Base-by-base conservation (phyloP, 53 echinoderm and acorn worm genomes). In the Hippasteria phrygiana region DNA sequence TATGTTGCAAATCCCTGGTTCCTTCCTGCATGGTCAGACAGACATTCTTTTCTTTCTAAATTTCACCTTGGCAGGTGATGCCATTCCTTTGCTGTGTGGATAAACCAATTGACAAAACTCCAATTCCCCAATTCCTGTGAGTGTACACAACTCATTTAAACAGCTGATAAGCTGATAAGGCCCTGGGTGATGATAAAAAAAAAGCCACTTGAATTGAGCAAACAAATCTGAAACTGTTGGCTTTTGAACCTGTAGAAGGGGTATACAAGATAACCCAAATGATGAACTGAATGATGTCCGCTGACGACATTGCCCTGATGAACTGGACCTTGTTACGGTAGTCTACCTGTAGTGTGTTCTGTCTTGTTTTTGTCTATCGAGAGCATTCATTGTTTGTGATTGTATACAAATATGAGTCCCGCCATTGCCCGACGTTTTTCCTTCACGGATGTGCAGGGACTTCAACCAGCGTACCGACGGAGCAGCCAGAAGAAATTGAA, bases 1-100 rank as follows among this genome's bases (percentile, higher is more conserved):
- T n/a, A n/a, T n/a, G n/a, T n/a, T n/a, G n/a, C n/a, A n/a, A n/a
- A n/a, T 33, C 33, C 17, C 3, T 32, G 34, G 34, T 66, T 32
- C 27, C n/a, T 65, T 13, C 65, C 32, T 69, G 31, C 18, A 31
- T 18, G 33, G 33, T 18, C 37, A 35, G 70, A 69, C 70, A 69
- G 18, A 69, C 37, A 35, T 33, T 54, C 54, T 13, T 54, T 54
- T 54, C 70, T 29, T 75, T 47, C 26, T 48, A 75, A 75, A 75
- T 47, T 75, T 75, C 26, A 75, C 75, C 75, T n/a, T n/a, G n/a
- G n/a, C 46, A 6, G 46, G 46, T 75, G 75, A 50, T 77, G 77
- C 77, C n/a, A 77, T 77, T 51, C 75, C 75, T 48, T 18, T n/a
- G 77, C 77, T 77, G 77, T 77, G 17, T 77, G 77, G 77, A 77